phyloP scores from a whole-genome alignment of 2,113 vertebrate genomes.

The Microcebus jonahi region DNA sequence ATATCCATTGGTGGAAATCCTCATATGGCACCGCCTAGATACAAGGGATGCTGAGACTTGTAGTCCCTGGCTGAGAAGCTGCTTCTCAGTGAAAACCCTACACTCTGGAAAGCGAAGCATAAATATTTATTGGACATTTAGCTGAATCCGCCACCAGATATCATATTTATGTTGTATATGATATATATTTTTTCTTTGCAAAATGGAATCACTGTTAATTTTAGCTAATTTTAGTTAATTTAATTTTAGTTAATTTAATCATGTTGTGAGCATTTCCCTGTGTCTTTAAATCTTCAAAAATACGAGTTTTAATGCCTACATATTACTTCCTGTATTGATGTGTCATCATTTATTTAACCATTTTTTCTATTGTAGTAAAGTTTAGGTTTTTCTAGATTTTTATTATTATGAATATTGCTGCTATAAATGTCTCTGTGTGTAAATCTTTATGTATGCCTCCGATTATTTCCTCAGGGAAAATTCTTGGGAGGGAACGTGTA shows the following conservation, averaged over 20 bases:
- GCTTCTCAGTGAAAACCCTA: not conserved
- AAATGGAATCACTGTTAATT: conserved; percentile 3
- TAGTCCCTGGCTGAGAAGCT: not conserved
- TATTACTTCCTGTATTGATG: conserved; percentile 11
- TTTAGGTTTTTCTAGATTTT: conserved; percentile 51
- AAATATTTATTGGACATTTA: not conserved
- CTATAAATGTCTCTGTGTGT: conserved; percentile 24
- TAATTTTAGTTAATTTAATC: too few species aligned
- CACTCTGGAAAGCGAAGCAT: not conserved
- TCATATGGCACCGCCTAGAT: not conserved
- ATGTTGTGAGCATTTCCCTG: conserved; percentile 26
- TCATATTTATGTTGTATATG: not conserved
- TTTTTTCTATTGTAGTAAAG: conserved; percentile 32
- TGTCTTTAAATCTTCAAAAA: conserved; percentile 25
- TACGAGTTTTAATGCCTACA: not conserved
- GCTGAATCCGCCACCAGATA: not conserved
- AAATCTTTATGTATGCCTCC: not conserved
- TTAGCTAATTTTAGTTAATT: too few species aligned
- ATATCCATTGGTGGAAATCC: not conserved
- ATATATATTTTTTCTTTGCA: not conserved
- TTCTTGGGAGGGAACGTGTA: conserved; percentile 3
- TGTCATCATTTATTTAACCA: not conserved
- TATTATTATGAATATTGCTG: not conserved
- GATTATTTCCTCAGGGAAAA: not conserved
- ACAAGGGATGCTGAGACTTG: conserved; percentile 26